A percentile compares a stretch with the other conserved stretches of the same genome.
phyloP scores from a whole-genome alignment of 1,140 invertebrate species.

The Drosophila arizonae region DNA sequence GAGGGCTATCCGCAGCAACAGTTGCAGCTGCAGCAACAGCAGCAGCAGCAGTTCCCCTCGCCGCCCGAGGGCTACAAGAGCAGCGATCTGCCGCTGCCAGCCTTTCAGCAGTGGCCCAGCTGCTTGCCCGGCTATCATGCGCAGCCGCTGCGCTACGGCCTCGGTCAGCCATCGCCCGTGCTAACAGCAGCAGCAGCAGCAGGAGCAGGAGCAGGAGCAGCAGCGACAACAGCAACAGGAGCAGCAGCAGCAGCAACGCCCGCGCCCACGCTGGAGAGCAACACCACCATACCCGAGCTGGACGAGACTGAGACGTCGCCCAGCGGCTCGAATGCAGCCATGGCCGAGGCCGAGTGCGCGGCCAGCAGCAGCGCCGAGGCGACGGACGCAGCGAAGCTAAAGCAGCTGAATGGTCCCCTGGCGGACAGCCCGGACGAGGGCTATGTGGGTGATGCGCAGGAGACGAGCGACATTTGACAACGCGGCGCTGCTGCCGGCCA shows the following conservation, averaged over 20 bases:
- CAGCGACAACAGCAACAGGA: conserved; percentile 30
- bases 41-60: conserved; percentile 86
- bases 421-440: conserved; percentile 94
- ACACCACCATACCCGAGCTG: conserved; percentile 67
- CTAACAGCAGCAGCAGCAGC: background rate
- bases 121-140: conserved; percentile 83
- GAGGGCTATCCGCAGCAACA: conserved; percentile 88
- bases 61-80: conserved; percentile 87
- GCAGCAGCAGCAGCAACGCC: conserved; percentile 8
- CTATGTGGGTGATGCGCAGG: conserved; percentile 89
- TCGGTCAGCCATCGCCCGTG: conserved; percentile 52
- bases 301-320: conserved; percentile 72
- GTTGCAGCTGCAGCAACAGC: conserved; percentile 77
- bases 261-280: conserved; percentile 24
- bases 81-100: conserved; percentile 72
- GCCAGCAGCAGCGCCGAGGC: conserved; percentile 68
- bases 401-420: conserved; percentile 85
- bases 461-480: conserved; percentile 85
- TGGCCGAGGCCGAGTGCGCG: conserved; percentile 26
- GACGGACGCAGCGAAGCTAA: conserved; percentile 63
- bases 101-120: conserved; percentile 83
- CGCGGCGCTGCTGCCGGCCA: conserved; percentile 38
- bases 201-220: conserved; percentile 11
- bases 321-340: conserved; percentile 52
- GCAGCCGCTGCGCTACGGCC: conserved; percentile 65